Evolutionary conservation across 2,113 vertebrate species (phyloP).

Genomic region (Polypterus senegalus): DNA sequence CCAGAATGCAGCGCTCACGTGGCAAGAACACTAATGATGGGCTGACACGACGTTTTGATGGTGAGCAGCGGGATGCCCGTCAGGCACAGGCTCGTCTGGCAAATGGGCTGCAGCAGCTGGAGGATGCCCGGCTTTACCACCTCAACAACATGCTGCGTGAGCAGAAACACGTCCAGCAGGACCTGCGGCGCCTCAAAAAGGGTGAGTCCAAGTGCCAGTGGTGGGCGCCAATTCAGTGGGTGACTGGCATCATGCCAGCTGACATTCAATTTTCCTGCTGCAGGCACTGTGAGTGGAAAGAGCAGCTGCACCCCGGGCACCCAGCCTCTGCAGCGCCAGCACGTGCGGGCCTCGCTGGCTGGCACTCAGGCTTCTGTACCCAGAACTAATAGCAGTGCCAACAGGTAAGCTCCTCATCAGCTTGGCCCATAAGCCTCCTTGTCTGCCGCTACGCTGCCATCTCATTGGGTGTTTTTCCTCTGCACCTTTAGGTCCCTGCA

Average conservation of each 20-base stretch:
- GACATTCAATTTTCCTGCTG: no score
- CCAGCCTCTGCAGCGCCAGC: no score
- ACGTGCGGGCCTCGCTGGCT: no score
- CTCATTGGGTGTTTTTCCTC: background rate
- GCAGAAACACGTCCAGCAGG: slow-evolving; percentile 31
- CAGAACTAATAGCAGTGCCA: no score
- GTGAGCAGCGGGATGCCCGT: slow-evolving; percentile 25
- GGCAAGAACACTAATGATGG: background rate
- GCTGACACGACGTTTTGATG: slow-evolving; percentile 20
- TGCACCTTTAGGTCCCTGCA: slow-evolving; percentile 20
- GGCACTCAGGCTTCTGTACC: no score
- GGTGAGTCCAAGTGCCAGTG: slow-evolving; percentile 18
- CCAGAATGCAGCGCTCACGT: no score
- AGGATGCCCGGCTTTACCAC: slow-evolving; percentile 21
- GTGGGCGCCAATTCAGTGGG: no score
- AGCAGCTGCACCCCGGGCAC: no score
- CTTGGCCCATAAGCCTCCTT: no score
- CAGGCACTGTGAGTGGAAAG: no score
- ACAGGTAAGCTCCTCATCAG: no score
- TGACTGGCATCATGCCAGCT: no score
- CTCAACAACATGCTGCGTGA: slow-evolving; percentile 30
- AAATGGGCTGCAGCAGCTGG: slow-evolving; percentile 24
- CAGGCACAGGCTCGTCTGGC: slow-evolving; percentile 32
- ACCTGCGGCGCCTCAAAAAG: slow-evolving; percentile 27
- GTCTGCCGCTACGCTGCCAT: background rate